Conservation (phyloP, 64 coral and sea anemone species). For the Dendrophyllia cribrosa region DNA sequence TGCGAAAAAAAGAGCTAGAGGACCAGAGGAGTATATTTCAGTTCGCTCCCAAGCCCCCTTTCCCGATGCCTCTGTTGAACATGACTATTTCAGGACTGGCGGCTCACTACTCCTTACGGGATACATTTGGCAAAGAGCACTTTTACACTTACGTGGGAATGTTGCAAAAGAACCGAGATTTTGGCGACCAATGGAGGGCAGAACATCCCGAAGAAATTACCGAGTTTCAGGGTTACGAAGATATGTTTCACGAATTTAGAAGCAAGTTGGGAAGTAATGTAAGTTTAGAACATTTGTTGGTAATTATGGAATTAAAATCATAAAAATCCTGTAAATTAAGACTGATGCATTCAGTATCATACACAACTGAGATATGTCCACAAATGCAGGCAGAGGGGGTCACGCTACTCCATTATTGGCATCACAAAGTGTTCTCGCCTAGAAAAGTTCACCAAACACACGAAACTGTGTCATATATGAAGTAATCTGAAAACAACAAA, state of each 20-base stretch:
- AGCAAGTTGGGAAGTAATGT: background rate
- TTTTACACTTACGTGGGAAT: background rate
- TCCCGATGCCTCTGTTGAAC: conserved; percentile 9
- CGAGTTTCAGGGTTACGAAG: background rate
- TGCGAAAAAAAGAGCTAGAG: background rate
- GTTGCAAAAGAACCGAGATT: background rate
- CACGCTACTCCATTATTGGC: too few species aligned
- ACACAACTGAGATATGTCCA: too few species aligned
- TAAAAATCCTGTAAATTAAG: too few species aligned
- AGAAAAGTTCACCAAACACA: too few species aligned
- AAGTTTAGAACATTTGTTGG: background rate
- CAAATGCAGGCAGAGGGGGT: too few species aligned
- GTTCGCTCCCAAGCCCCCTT: background rate
- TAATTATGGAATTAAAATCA: too few species aligned
- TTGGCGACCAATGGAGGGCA: background rate
- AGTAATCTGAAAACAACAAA: too few species aligned
- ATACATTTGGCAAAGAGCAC: background rate
- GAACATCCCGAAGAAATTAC: background rate
- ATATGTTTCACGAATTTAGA: background rate
- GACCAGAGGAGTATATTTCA: conserved; percentile 3
- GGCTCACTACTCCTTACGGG: background rate
- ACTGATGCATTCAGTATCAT: too few species aligned
- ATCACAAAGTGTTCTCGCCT: too few species aligned
- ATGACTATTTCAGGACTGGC: background rate
- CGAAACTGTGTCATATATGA: too few species aligned